Evolutionary conservation across 2,888 invertebrate genomes (phyloP), one percentile per base, ranked within the genome.

Genomic region (Nephrocerus scutellatus): DNA sequence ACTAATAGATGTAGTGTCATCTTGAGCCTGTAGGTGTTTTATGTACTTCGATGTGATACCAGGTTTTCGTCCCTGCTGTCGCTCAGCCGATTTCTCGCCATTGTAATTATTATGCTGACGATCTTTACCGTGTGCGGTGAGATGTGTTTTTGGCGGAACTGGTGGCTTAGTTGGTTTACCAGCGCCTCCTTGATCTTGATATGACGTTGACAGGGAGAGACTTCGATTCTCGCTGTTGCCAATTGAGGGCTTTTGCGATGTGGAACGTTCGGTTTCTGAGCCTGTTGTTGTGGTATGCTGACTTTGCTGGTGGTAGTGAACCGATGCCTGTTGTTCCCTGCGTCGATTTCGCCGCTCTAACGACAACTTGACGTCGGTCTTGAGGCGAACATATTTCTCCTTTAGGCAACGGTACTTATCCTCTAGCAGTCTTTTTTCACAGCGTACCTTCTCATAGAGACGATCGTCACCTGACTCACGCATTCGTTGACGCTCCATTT

Each of bases 321-420:
- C n/a, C 20, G 56, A 20, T 0, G 60, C 63, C 47, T 69, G 69
- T 59, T 78, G 77, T 50, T 80, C 77, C 0, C 78, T 72, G 3
- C 80, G 70, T 28, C 76, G 77, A 58, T 79, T 82, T 9, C 85
- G 74, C 19, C 82, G 77, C 56, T 87, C 87, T 39, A 85, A 75
- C 0, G 84, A 82, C 18, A 82, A 68, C 64, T 84, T 82, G 8
- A 87, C 83, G 50, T 88, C 86, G 15, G 80, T 82, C 62, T 88
- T 88, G 39, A 89, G 68, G 10, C 83, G 72, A 15, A 81, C 74
- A 54, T 88, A 87, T 63, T 88, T 88, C 57, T 85, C 85, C 63
- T 87, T 87, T 34, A 88, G 70, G 38, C 82, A 82, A 31, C 77
- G 74, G 60, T 88, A 88, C 60, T 88, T 88, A 51, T 85, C 84